Base-by-base conservation (phyloP, 2,888 invertebrate genomes). In the Omphaloscelis lunosa region DNA sequence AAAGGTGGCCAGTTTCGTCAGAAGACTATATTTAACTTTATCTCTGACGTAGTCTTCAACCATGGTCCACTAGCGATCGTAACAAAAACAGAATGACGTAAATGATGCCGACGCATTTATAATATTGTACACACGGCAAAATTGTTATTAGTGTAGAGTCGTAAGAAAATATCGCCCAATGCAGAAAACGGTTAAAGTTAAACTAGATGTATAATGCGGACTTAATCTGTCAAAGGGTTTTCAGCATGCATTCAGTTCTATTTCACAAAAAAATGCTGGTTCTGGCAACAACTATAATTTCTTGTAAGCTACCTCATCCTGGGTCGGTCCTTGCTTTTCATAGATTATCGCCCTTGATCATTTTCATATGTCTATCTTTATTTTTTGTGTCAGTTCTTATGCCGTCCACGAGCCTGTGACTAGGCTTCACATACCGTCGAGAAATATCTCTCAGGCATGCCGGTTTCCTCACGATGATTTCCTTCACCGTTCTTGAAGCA, bases 71-170 rank as follows among this genome's bases (percentile, higher is more conserved):
- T 7, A 48, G 17, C 4, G 3, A 39, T 34, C 17, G 23, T 45
- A 56, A 67, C 75, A 76, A 76, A 78, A 78, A 67, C 23, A 12
- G 17, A 58, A 66, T 58, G 78, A 76, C 78, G 78, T 58, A 75
- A 12, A 9, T 39, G 27, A 78, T 23, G 45, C 17, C 67, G 39
- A 78, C 27, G 27, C 45, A 58, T 56, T 78, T 65, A 56, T 23
- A 76, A 58, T 67, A 58, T 58, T 48, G 75, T 76, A 78, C 53
- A 39, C 34, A 48, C 29, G 27, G 66, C 34, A 8, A 75, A 75
- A 45, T n/a, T 58, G 20, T 73, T 73, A 0, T n/a, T n/a, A 29
- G 29, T 34, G 27, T 29, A 34, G 34, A 34, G 34, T 34, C 34
- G n/a, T 71, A 71, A 39, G 15, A 70, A 23, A 51, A 17, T 71